phyloP scores from a whole-genome alignment of 2,888 invertebrate genomes.

The Pristionchus entomophagus region DNA sequence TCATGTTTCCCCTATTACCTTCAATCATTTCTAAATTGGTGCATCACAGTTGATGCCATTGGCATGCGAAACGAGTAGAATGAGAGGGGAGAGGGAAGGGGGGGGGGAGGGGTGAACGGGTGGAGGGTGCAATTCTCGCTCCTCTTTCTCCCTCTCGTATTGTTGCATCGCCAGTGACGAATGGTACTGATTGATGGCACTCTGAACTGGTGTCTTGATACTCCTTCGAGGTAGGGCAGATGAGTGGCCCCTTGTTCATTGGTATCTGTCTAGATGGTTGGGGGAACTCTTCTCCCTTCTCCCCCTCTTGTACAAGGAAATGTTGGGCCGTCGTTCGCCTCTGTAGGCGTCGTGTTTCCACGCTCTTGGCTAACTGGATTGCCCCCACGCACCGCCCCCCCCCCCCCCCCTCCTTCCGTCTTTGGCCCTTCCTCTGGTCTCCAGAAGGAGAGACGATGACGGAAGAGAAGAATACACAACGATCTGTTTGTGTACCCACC shows the following conservation, averaged over 20 bases:
- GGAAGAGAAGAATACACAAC: not conserved
- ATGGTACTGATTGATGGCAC: not conserved
- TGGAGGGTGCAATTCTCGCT: not conserved
- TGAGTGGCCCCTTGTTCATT: not conserved
- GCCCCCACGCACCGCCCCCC: not conserved
- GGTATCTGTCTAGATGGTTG: not conserved
- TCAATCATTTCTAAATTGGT: slow-evolving; percentile 18
- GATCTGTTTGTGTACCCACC: slow-evolving; percentile 7
- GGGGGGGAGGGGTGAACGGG: not conserved
- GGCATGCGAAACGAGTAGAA: slow-evolving; percentile 35
- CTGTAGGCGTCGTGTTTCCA: not conserved
- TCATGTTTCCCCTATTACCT: not conserved
- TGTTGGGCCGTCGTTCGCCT: not conserved
- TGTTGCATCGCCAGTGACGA: not conserved
- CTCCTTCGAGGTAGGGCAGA: not conserved
- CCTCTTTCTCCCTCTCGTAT: not conserved
- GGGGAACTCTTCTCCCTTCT: too few relatives aligned
- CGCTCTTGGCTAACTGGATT: slow-evolving; percentile 2
- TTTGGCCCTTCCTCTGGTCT: not conserved
- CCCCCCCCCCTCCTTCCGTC: not conserved
- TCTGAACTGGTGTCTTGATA: not conserved
- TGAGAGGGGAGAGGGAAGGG: too few relatives aligned
- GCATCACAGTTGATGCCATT: slow-evolving; percentile 17
- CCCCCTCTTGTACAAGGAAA: not conserved
- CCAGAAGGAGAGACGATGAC: not conserved